Percentiles rank a stretch among this genome's conserved stretches.
phyloP scores from a whole-genome alignment of 2,797 vertebrate species.

The Macropodus opercularis region DNA sequence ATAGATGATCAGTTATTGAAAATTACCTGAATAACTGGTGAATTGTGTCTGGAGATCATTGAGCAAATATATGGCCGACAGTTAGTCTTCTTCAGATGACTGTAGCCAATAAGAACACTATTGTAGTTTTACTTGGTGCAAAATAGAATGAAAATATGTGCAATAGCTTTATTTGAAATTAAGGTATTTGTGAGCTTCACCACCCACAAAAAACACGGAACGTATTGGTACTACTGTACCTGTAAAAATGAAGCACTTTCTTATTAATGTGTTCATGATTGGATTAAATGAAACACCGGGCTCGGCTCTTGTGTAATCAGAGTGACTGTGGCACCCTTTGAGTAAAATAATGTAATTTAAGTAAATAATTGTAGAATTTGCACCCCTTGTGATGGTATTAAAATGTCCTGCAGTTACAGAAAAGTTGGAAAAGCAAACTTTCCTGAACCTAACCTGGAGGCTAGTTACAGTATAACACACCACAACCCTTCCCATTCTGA shows the following conservation, averaged over 20 bases:
- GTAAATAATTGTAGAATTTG: not conserved
- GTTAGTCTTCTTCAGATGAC: not conserved
- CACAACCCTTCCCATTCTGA: not conserved
- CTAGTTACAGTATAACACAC: not conserved
- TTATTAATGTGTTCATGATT: not conserved
- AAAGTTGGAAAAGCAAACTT: not conserved
- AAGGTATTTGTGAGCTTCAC: not conserved
- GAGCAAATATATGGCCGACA: not conserved
- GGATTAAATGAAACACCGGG: not conserved
- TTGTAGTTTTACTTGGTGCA: not conserved
- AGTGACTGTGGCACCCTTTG: not conserved
- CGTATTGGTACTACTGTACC: too few species aligned
- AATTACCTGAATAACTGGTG: not conserved
- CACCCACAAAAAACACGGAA: not conserved
- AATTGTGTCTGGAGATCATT: not conserved
- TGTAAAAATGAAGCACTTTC: not conserved
- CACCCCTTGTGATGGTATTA: too few species aligned
- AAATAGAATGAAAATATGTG: not conserved
- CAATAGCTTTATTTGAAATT: not conserved
- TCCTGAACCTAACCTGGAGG: not conserved
- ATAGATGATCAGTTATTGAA: not conserved
- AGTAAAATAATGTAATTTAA: not conserved
- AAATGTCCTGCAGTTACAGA: conserved; percentile 4
- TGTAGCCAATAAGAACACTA: not conserved
- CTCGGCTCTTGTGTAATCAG: not conserved